These are phyloP conservation scores for Carabus problematicus DNA, from an alignment of 2,888 invertebrate species.

Conservation along the genomic window DNA sequence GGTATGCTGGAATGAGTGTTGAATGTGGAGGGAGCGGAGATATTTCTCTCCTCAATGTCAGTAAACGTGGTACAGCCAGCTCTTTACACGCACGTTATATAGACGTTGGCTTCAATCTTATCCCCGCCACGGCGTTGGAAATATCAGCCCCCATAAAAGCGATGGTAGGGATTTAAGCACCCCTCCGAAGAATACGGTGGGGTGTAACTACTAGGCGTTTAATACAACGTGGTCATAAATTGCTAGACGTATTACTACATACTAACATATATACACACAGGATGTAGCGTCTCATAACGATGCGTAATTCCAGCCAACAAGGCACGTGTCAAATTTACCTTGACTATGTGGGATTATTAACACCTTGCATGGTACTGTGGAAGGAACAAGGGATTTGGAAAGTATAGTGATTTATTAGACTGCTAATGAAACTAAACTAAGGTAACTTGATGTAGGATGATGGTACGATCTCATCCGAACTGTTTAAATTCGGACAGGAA, in stretches of 20 bases:
- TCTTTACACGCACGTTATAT: too few species aligned
- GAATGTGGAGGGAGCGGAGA: too few species aligned
- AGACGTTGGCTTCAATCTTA: too few species aligned
- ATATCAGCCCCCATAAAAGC: not conserved
- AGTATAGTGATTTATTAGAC: slow-evolving; percentile 20
- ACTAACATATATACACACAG: not conserved
- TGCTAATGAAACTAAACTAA: too few species aligned
- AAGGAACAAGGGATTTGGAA: not conserved
- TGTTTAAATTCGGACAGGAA: too few species aligned
- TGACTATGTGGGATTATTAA: slow-evolving; percentile 24
- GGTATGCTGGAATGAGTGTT: too few species aligned
- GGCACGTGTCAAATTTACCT: slow-evolving; percentile 1
- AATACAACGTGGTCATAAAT: slow-evolving; percentile 30
- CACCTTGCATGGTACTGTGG: slow-evolving; percentile 19
- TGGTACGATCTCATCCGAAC: too few species aligned
- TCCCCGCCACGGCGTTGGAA: not conserved
- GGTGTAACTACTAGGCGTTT: not conserved
- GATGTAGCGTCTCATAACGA: slow-evolving; percentile 19
- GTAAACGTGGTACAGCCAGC: too few species aligned
- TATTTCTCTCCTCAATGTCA: too few species aligned
- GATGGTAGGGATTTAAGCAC: not conserved
- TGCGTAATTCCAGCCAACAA: slow-evolving; percentile 6
- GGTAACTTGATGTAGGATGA: too few species aligned
- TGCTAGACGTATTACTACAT: slow-evolving; percentile 16
- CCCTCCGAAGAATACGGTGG: too few species aligned